Conservation (phyloP, 2,888 invertebrate genomes). For the Clunio marinus region DNA sequence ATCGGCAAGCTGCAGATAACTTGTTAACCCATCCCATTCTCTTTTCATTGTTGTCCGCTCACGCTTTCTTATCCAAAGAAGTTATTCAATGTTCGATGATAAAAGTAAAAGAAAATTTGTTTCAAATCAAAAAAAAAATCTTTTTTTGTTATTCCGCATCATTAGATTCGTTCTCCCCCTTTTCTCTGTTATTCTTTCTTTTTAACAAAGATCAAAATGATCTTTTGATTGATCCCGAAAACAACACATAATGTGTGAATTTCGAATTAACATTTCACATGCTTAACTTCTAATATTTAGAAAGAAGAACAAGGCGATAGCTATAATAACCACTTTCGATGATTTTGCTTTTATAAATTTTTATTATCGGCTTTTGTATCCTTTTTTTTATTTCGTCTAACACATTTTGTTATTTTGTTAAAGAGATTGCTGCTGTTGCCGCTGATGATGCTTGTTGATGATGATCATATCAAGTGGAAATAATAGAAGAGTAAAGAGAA, state of each 20-base stretch:
- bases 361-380: constrained; percentile 18
- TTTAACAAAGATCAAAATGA: neutral
- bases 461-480: constrained; percentile 27
- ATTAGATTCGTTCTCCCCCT: constrained; percentile 6
- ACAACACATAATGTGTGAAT: constrained; percentile 33
- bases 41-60: neutral
- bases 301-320: neutral
- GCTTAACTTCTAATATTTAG: neutral
- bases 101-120: too few relatives aligned
- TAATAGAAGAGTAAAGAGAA: constrained; percentile 14
- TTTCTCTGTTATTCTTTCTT: neutral
- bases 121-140: neutral
- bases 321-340: constrained; percentile 29
- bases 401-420: constrained; percentile 22
- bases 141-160: neutral
- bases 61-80: neutral
- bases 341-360: neutral
- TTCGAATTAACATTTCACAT: constrained; percentile 31
- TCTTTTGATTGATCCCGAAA: constrained; percentile 35
- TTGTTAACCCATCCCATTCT: neutral
- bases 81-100: neutral
- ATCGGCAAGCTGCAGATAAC: constrained; percentile 18
- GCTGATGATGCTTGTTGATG: constrained; percentile 26
- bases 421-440: constrained; percentile 7
- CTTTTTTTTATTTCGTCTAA: neutral